Conservation (phyloP, 2,113 vertebrate species). For the Lophochroa leadbeateri region DNA sequence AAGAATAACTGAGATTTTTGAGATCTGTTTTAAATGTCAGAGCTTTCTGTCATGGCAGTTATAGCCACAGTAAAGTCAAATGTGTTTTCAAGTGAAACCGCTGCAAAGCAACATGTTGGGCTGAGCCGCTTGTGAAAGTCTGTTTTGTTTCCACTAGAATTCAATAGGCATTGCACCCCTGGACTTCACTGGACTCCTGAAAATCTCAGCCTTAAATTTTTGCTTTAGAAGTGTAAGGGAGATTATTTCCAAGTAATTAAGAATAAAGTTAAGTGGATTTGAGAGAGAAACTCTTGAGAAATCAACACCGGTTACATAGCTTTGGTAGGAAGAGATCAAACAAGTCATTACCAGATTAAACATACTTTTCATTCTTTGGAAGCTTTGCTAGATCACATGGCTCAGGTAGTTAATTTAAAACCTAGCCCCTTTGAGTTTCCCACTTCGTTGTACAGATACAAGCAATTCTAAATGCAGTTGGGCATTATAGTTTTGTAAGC, state of each 20-base stretch:
- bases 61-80: neutral
- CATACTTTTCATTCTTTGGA: conserved; percentile 34
- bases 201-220: neutral
- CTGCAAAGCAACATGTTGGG: neutral
- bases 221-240: neutral
- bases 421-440: neutral
- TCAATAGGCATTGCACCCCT: neutral
- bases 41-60: neutral
- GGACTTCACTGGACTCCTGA: neutral
- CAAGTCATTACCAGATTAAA: conserved; percentile 16
- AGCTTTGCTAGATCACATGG: conserved; percentile 26
- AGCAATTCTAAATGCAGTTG: neutral
- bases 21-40: neutral
- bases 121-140: neutral
- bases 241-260: neutral
- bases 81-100: neutral
- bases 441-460: neutral
- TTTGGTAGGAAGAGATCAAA: conserved; percentile 1
- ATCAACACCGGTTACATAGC: neutral
- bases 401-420: neutral
- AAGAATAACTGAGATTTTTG: neutral
- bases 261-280: neutral
- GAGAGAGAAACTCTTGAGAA: neutral
- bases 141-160: neutral
- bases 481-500: neutral